These are phyloP conservation scores for Thunnus albacares DNA, from an alignment of 2,797 vertebrate species.

Conservation along the genomic window DNA sequence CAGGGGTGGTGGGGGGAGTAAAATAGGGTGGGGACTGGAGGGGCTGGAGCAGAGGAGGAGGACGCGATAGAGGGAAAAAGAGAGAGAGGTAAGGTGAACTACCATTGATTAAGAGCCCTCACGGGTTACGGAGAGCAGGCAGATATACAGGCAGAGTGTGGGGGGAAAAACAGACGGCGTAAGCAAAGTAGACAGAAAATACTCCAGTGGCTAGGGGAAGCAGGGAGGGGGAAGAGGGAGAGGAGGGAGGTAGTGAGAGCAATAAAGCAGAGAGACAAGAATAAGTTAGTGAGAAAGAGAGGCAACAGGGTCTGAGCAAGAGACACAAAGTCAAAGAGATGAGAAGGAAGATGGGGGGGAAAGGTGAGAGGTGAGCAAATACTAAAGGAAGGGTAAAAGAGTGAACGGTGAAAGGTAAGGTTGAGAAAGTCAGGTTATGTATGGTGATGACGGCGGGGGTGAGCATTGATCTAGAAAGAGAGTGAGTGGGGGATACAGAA, in stretches of 20 bases:
- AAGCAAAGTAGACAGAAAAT: slow-evolving; percentile 70
- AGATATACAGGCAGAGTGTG: slow-evolving; percentile 59
- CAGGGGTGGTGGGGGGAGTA: slow-evolving; percentile 3
- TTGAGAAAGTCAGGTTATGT: slow-evolving; percentile 32
- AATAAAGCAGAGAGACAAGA: slow-evolving; percentile 57
- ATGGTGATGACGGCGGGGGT: slow-evolving; percentile 23
- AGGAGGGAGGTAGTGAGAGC: slow-evolving; percentile 21
- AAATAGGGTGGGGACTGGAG: slow-evolving; percentile 4
- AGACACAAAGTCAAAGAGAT: slow-evolving; percentile 61
- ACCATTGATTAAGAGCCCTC: slow-evolving; percentile 83
- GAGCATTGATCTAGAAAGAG: slow-evolving; percentile 63
- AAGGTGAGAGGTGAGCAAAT: slow-evolving; percentile 54
- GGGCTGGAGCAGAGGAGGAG: slow-evolving; percentile 15
- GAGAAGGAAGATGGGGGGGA: slow-evolving; percentile 12
- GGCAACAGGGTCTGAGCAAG: slow-evolving; percentile 44
- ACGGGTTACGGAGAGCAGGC: slow-evolving; percentile 67
- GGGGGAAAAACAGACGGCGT: slow-evolving; percentile 42
- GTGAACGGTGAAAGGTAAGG: slow-evolving; percentile 34
- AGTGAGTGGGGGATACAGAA: slow-evolving; percentile 38
- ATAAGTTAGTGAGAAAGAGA: slow-evolving; percentile 32
- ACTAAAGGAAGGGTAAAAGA: slow-evolving; percentile 43
- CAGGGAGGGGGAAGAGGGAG: not conserved
- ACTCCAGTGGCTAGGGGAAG: slow-evolving; percentile 36
- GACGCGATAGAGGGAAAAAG: not conserved
- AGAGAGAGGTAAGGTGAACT: slow-evolving; percentile 60